Percentiles rank a stretch among this genome's conserved stretches.
phyloP scores from a whole-genome alignment of 2,888 invertebrate genomes.

The Antheraea yamamai region DNA sequence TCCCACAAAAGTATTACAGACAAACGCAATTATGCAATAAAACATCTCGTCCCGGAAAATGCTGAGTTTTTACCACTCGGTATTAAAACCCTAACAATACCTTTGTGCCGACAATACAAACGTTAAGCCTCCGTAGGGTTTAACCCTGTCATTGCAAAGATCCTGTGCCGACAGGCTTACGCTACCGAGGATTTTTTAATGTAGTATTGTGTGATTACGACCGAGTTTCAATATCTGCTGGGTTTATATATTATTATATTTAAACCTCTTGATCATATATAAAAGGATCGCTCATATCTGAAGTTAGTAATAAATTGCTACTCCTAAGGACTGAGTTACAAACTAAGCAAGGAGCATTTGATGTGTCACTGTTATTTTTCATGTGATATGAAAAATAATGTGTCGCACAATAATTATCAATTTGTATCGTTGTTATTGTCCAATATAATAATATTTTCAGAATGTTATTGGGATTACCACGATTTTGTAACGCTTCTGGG shows the following conservation, averaged over 20 bases:
- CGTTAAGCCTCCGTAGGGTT: neutral
- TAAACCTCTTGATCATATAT: too few relatives aligned
- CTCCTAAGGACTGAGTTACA: too few relatives aligned
- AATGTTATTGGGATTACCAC: too few relatives aligned
- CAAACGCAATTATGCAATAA: conserved; percentile 10
- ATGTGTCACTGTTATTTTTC: too few relatives aligned
- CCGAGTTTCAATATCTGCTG: neutral
- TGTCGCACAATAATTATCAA: too few relatives aligned
- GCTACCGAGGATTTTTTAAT: neutral
- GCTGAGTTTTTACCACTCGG: conserved; percentile 12
- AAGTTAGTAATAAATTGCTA: too few relatives aligned
- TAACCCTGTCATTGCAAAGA: conserved; percentile 11
- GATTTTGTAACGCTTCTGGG: too few relatives aligned
- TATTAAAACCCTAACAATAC: conserved; percentile 11
- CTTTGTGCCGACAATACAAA: conserved; percentile 13
- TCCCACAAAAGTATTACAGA: conserved; percentile 5
- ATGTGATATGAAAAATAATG: too few relatives aligned
- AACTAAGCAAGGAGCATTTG: too few relatives aligned
- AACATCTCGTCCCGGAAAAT: conserved; percentile 10
- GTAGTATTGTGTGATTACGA: neutral
- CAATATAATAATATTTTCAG: too few relatives aligned
- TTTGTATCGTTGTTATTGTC: too few relatives aligned
- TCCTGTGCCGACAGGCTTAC: conserved; percentile 8
- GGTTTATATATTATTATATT: neutral
- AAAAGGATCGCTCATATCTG: too few relatives aligned